Evolutionary conservation across 2,888 invertebrate genomes (phyloP).

Genomic region (Andrena flavipes): DNA sequence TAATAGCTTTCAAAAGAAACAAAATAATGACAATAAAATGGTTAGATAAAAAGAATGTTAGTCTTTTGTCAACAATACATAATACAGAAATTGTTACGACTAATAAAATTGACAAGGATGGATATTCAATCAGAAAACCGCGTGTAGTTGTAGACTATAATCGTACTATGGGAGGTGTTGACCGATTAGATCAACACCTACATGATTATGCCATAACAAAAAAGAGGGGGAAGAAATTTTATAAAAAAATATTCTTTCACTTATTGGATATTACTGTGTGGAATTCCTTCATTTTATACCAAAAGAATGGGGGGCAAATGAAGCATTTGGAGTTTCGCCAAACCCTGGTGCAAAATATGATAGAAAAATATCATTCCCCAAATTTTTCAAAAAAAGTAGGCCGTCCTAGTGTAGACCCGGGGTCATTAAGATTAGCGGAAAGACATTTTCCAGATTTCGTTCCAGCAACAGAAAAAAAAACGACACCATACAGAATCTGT

Average conservation of each 20-base stretch:
- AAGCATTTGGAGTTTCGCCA: not conserved
- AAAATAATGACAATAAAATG: not conserved
- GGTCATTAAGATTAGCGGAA: not conserved
- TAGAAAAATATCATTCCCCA: not conserved
- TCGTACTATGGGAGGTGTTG: not conserved
- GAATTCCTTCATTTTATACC: not conserved
- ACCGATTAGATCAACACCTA: not conserved
- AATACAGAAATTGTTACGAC: not conserved
- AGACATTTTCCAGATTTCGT: not conserved
- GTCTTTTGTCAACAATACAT: not conserved
- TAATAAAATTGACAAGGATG: not conserved
- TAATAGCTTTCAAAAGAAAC: not conserved
- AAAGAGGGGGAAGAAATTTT: not conserved
- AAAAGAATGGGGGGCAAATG: not conserved
- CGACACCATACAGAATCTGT: not conserved
- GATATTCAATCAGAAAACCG: not conserved
- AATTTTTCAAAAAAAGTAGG: not conserved
- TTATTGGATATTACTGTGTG: not conserved
- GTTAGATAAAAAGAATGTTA: not conserved
- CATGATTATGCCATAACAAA: not conserved
- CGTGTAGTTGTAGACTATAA: not conserved
- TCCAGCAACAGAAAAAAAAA: not conserved
- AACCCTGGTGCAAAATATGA: not conserved
- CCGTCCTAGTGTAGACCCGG: not conserved
- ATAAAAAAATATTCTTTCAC: conserved; percentile 3